These are phyloP conservation scores for Oreohelix idahoensis DNA, from an alignment of 1,140 invertebrate species.

Conservation along the genomic window DNA sequence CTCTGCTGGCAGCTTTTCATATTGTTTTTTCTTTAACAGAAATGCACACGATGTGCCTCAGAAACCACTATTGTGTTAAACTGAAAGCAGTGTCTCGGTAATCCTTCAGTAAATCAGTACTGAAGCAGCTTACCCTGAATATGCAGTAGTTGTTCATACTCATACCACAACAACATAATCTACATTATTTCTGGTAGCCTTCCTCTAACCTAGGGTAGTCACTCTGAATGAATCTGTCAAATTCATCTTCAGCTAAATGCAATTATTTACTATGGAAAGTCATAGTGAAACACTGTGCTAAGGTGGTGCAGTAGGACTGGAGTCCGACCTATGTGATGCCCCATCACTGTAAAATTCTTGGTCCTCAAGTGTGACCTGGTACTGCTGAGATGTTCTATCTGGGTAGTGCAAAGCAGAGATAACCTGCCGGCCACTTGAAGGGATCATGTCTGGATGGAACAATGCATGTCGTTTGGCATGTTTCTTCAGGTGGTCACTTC, in stretches of 20 bases:
- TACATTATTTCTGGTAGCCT: not conserved
- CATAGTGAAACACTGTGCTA: not conserved
- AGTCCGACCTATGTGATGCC: conserved; percentile 4
- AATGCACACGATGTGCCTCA: too few relatives aligned
- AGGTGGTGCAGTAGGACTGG: conserved; percentile 2
- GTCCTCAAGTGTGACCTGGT: conserved; percentile 6
- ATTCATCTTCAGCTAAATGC: not conserved
- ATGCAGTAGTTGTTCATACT: not conserved
- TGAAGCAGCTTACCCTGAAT: not conserved
- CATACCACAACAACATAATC: not conserved
- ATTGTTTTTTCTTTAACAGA: too few relatives aligned
- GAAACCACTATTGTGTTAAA: too few relatives aligned
- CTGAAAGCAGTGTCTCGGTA: too few relatives aligned
- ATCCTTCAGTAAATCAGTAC: too few relatives aligned
- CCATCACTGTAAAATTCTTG: conserved; percentile 27
- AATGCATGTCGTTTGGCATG: conserved; percentile 72
- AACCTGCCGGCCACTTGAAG: conserved; percentile 40
- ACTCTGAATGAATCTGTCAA: not conserved
- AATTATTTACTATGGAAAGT: not conserved
- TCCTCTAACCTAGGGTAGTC: not conserved
- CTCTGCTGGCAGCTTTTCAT: too few relatives aligned
- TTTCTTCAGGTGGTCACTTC: conserved; percentile 77
- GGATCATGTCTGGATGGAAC: conserved; percentile 61
- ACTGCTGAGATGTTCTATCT: not conserved
- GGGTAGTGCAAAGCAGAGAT: not conserved